Evolutionary conservation across 92 coral and sea anemone genomes (phyloP).

Genomic region (Siderastrea siderea): DNA sequence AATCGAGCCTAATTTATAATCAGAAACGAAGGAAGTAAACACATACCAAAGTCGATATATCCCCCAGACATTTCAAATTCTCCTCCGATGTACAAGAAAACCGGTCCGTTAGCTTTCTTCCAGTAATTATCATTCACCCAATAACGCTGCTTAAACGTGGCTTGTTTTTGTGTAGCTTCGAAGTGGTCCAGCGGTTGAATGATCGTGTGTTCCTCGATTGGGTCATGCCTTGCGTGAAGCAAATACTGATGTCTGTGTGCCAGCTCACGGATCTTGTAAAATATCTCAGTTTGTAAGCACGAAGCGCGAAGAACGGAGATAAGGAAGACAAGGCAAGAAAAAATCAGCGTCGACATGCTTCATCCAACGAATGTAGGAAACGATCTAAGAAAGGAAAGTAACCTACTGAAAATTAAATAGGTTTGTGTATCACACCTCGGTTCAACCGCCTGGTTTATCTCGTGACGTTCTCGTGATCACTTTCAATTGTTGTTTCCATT

Average conservation of each 20-base stretch:
- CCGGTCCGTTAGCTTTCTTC: slow-evolving; percentile 73
- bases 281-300: slow-evolving; percentile 36
- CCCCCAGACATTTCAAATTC: slow-evolving; percentile 48
- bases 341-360: not conserved
- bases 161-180: slow-evolving; percentile 48
- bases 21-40: not conserved
- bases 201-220: slow-evolving; percentile 48
- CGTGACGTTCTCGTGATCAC: too few species aligned
- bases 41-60: slow-evolving; percentile 68
- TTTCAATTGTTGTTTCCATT: too few species aligned
- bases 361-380: too few species aligned
- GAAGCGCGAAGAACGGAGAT: slow-evolving; percentile 8
- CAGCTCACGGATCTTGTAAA: slow-evolving; percentile 17
- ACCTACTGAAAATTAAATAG: too few species aligned
- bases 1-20: too few species aligned
- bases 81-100: slow-evolving; percentile 82
- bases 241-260: slow-evolving; percentile 1
- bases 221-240: not conserved
- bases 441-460: too few species aligned
- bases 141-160: slow-evolving; percentile 66
- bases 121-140: slow-evolving; percentile 77
- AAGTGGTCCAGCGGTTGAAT: slow-evolving; percentile 78
- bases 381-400: too few species aligned
- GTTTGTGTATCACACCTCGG: too few species aligned
- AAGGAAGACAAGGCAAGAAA: not conserved